Base-by-base conservation (phyloP, 1,140 invertebrate genomes). In the Drosophila hydei region DNA sequence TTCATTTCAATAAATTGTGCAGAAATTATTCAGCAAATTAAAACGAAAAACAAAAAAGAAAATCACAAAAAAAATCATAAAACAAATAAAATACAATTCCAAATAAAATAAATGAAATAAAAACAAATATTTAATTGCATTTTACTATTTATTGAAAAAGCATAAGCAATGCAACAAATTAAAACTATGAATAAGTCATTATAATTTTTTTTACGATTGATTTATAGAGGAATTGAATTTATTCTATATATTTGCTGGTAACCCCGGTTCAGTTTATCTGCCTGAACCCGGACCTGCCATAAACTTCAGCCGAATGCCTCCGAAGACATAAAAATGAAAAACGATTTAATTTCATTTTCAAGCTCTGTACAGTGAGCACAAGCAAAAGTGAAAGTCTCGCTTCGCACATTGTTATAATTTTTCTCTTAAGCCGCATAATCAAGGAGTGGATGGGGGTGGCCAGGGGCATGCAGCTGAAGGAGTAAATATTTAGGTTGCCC, bases 261-360 rank as follows among this genome's bases (percentile, higher is more conserved):
- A n/a, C 1, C 21, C 12, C 21, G 40, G 14, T 8, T 43, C 16
- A 25, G 45, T 23, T 19, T 21, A 38, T 7, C 65, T 36, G 42
- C 9, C 2, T 18, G 45, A 59, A 47, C 45, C 62, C 61, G 68
- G 68, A 71, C 61, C 52, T 71, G 69, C 19, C 61, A 45, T 65
- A 52, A 71, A 51, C 43, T n/a, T 55, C 55, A 71, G 64, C 33
- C 33, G 11, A 40, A 27, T 58, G 27, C 30, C 30, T 33, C 58
- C 16, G 56, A 64, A 50, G 62, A 60, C 58, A 71, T 85, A 74
- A 81, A 87, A 88, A 85, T 85, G 81, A 85, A 88, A 78, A 87
- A 72, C 83, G 83, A 87, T 85, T 85, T 78, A 87, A 87, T 85
- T 87, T 87, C 81, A 75, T 75, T 85, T 85, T 85, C 80, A 61